Conservation (phyloP, 2,797 vertebrate genomes). For the Jordanella pulchra region DNA sequence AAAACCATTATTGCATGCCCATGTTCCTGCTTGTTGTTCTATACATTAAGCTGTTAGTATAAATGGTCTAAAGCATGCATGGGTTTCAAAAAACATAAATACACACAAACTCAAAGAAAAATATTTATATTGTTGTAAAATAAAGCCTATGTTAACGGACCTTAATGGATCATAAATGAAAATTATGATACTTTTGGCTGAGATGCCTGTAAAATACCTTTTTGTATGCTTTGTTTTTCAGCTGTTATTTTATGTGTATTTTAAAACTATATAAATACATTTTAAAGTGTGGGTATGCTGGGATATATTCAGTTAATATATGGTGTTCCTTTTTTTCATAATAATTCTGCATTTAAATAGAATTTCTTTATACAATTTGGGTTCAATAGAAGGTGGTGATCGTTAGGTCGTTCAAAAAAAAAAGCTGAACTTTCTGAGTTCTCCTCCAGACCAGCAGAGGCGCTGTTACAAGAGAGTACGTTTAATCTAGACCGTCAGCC, state of each 20-base stretch:
- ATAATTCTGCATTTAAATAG: neutral
- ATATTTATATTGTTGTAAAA: constrained; percentile 43
- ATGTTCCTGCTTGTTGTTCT: constrained; percentile 33
- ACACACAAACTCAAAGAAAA: constrained; percentile 37
- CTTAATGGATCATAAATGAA: constrained; percentile 41
- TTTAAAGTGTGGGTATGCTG: constrained; percentile 51
- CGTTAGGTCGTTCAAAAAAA: neutral
- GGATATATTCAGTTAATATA: constrained; percentile 8
- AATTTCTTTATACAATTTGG: neutral
- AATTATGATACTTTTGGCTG: constrained; percentile 58
- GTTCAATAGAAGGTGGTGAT: neutral
- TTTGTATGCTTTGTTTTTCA: constrained; percentile 66
- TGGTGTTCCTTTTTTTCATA: neutral
- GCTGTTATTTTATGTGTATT: constrained; percentile 65
- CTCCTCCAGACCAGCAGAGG: constrained; percentile 60
- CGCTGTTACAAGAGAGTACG: constrained; percentile 41
- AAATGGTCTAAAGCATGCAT: constrained; percentile 55
- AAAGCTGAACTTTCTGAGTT: constrained; percentile 1
- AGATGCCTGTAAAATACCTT: constrained; percentile 70
- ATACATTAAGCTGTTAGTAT: constrained; percentile 38
- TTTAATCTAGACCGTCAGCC: constrained; percentile 59
- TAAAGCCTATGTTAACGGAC: constrained; percentile 52
- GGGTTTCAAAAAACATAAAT: constrained; percentile 49
- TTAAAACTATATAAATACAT: constrained; percentile 62
- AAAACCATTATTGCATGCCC: constrained; percentile 28